Evolutionary conservation across 2,113 vertebrate genomes (phyloP), one percentile per base, ranked within the genome.

Genomic region (Microtus montanus): DNA sequence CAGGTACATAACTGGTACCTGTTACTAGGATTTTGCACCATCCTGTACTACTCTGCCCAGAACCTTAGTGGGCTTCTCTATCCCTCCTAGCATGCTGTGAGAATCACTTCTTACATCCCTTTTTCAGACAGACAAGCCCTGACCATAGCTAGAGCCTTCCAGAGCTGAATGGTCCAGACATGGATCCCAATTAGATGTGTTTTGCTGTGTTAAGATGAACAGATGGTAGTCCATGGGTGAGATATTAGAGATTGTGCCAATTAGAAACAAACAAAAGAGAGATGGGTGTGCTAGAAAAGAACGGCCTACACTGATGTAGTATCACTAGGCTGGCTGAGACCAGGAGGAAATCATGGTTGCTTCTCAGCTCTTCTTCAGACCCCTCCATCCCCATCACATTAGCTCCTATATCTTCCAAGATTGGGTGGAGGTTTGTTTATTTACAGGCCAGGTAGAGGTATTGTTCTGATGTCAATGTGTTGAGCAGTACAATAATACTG

Each of bases 121-220:
- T 17, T 30, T 22, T 28, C 10, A 20, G 24, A 84, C 28, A 30
- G 0, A 24, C 15, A 7, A 17, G 41, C n/a, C 7, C 20, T 74
- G 1, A 44, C 15, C 22, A 0, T 0, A 0, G 10, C 0, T 7
- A 24, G 26, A 38, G 38, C 28, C 12, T 11, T 33, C 17, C 82
- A 12, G 63, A 52, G 35, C 19, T 0, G 12, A 58, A 9, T 8
- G 4, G 0, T 0, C 2, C 47, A 3, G 4, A 33, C 26, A 2
- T 54, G 20, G 33, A 52, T 6, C 28, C 33, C 2, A 19, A 22
- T 30, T 28, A 38, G 22, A 38, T 3, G 0, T 0, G 0, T 6
- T n/a, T 9, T 1, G 20, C 70, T 71, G 47, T 30, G 52, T 26
- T 78, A 13, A 54, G 52, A 54, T 54, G 52, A 54, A 54, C 52